Base-by-base conservation (phyloP, 2,113 vertebrate genomes). In the Egretta garzetta region DNA sequence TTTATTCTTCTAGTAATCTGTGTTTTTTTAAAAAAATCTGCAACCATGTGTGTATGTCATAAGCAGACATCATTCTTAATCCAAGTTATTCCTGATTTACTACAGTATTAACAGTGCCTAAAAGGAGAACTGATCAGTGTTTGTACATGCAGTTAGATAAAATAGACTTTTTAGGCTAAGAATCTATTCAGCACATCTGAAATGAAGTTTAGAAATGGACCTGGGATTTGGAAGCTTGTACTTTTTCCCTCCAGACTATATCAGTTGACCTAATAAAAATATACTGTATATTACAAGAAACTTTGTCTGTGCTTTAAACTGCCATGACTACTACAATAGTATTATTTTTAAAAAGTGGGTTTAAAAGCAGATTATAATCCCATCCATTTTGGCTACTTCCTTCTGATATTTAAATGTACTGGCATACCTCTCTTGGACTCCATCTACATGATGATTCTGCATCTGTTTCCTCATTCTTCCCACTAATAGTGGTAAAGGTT, bases 31-130 rank as follows among this genome's bases (percentile, higher is more conserved):
- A 88, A 35, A 60, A 59, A 35, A 12, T 12, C 23, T 39, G 50
- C 22, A 6, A 49, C 8, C 5, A n/a, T 9, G 41, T 93, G 3
- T 1, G 0, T 11, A 2, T 64, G 30, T 80, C 9, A 1, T 53
- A 74, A 81, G 14, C 35, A 79, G 72, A 52, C 23, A 27, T 80
- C 1, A 39, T 84, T 93, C 33, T 84, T 93, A 84, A 77, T 70
- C 15, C 20, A 70, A 76, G 10, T n/a, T 75, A 4, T 79, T 70
- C 39, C 28, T 74, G 49, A 74, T 81, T 83, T 83, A 59, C 43
- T 76, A 24, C 15, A 39, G 27, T 66, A 74, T 81, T 72, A 81
- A 33, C 27, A 79, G 11, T 82, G 47, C 19, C 41, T 49, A 49
- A 71, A 82, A 79, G 45, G 10, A 76, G 41, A 81, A 74, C 28